These are phyloP conservation scores for Gymnogyps californianus DNA, from an alignment of 2,113 vertebrate species.

Conservation along the genomic window DNA sequence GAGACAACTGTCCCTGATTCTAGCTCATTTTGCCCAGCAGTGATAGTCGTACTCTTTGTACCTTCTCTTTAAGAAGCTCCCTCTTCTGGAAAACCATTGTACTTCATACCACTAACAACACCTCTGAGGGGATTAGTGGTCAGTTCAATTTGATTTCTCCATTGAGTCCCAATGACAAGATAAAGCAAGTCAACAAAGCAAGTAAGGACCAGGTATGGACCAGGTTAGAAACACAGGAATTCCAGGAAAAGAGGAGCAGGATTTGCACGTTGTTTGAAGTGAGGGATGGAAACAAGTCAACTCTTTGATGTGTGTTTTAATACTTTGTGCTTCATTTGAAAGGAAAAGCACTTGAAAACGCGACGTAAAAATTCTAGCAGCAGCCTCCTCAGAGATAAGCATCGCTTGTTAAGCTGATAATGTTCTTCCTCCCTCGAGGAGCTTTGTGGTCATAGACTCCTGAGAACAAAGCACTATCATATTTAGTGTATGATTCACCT, in stretches of 20 bases:
- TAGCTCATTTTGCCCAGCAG: background rate
- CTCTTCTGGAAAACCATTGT: background rate
- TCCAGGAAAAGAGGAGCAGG: background rate
- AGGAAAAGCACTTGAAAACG: background rate
- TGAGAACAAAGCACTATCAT: background rate
- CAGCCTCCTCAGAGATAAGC: background rate
- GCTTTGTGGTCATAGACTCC: background rate
- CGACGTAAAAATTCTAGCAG: background rate
- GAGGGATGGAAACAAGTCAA: background rate
- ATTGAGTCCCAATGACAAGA: background rate
- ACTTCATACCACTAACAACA: background rate
- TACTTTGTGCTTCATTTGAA: background rate
- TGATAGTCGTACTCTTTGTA: background rate
- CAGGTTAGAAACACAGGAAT: background rate
- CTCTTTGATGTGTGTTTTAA: background rate
- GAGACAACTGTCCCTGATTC: background rate
- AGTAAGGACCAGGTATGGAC: background rate
- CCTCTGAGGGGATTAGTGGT: background rate
- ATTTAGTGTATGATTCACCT: background rate
- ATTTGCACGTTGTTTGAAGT: background rate
- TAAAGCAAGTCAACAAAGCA: background rate
- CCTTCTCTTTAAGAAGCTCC: background rate
- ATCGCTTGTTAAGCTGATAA: conserved; percentile 21
- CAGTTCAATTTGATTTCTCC: background rate
- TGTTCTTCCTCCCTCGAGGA: background rate